Base-by-base conservation (phyloP, 2,797 vertebrate species). In the Benthosema pterotum region DNA sequence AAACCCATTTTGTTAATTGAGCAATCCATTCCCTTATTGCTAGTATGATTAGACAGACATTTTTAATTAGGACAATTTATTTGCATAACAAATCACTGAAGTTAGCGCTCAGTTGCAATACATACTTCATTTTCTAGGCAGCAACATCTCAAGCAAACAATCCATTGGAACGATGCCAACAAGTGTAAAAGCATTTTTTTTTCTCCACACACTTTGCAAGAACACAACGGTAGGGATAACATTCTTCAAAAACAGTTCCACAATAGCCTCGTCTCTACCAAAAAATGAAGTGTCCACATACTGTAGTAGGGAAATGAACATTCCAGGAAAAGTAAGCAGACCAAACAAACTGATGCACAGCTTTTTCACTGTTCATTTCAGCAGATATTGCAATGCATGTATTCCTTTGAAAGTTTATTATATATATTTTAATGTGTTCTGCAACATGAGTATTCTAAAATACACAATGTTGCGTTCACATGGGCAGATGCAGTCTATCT, bases 51-150 rank as follows among this genome's bases (percentile, higher is more conserved):
- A 38, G 7, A 5, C 14, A 18, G 16, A 8, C 16, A 45, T 42
- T 14, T 65, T 82, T 83, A 82, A 82, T 89, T 87, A 89, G 87
- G 83, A 92, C 85, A 71, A 88, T 91, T 94, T 93, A 89, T 90
- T 93, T 93, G 91, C 92, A 93, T 93, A 91, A 92, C 90, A 87
- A 91, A 89, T 90, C 87, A 88, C 87, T 82, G 69, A 77, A 85
- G 73, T 90, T 82, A 67, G 75, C 86, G 87, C 77, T 87, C 79
- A 77, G 79, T 91, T 81, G 88, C 83, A 86, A 83, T 77, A 91
- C 81, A 75, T 86, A 89, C 85, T 85, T 88, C 72, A 88, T 85
- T 77, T 86, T 83, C 86, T 92, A 90, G 84, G 88, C 88, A 89
- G 84, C 83, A 68, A 86, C 78, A 77, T 84, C 71, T 87, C 81